Evolutionary conservation across 2,888 invertebrate species (phyloP).

Genomic region (Cryptocephalus moraei): DNA sequence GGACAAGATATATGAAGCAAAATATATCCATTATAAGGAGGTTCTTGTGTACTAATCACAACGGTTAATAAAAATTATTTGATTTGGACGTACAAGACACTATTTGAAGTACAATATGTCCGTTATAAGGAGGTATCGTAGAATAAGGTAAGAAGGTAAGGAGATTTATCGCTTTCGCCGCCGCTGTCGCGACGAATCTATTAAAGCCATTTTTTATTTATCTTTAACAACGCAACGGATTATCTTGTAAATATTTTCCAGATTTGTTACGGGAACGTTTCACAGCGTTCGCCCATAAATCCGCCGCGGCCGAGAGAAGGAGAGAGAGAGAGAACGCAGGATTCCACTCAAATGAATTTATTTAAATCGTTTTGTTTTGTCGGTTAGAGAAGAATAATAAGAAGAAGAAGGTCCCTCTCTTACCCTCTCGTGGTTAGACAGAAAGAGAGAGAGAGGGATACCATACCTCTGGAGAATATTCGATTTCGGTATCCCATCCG

Average conservation of each 20-base stretch:
- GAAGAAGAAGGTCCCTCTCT: too few species aligned
- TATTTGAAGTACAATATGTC: too few species aligned
- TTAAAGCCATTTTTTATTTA: slow-evolving; percentile 26
- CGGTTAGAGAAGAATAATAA: slow-evolving; percentile 8
- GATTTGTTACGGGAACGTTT: slow-evolving; percentile 19
- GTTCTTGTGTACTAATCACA: too few species aligned
- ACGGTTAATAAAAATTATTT: too few species aligned
- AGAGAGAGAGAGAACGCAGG: too few species aligned
- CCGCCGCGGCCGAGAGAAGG: slow-evolving; percentile 2
- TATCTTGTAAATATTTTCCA: slow-evolving; percentile 18
- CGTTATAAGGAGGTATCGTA: too few species aligned
- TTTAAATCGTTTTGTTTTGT: slow-evolving; percentile 19
- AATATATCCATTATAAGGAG: too few species aligned
- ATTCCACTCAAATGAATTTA: slow-evolving; percentile 18
- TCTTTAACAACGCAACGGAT: slow-evolving; percentile 21
- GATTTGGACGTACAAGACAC: too few species aligned
- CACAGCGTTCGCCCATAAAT: slow-evolving; percentile 15
- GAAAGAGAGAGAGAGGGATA: background rate
- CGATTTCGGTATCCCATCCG: slow-evolving; percentile 14
- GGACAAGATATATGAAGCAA: too few species aligned
- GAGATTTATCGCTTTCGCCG: too few species aligned
- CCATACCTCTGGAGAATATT: slow-evolving; percentile 9
- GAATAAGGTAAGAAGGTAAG: too few species aligned
- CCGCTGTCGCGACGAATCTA: slow-evolving; percentile 27
- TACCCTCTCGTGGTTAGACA: background rate